Evolutionary conservation across 2,888 invertebrate species (phyloP).

Genomic region (Monoplex corrugatus): DNA sequence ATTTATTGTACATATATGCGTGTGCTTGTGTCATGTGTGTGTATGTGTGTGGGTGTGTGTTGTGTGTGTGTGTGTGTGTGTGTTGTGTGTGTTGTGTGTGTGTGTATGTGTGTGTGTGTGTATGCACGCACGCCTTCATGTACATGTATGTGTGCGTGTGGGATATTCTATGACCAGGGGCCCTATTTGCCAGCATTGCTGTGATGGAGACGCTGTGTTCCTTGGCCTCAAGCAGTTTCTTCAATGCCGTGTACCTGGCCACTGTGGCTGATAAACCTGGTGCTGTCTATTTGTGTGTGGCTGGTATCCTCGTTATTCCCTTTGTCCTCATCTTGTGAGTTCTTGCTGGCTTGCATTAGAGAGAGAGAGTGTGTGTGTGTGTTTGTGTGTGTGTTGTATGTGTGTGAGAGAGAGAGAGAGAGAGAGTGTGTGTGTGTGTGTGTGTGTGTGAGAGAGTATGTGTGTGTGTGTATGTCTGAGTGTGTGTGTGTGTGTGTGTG

Average conservation of each 20-base stretch:
- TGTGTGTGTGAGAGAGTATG: neutral
- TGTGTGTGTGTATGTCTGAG: neutral
- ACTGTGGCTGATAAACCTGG: slow-evolving; percentile 34
- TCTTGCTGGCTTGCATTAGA: neutral
- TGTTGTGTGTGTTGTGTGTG: no score
- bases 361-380: no score
- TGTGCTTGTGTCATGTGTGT: no score
- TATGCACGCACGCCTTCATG: no score
- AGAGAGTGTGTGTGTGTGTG: no score
- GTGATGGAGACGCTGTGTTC: slow-evolving; percentile 50
- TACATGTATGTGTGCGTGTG: no score
- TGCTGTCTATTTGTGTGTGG: slow-evolving; percentile 26
- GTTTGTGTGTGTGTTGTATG: no score
- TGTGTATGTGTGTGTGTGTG: no score
- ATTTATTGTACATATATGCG: no score
- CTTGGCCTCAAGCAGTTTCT: slow-evolving; percentile 39
- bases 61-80: no score
- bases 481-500: slow-evolving; percentile 1
- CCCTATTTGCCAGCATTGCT: slow-evolving; percentile 54
- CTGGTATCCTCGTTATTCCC: neutral
- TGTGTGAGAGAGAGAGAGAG: neutral
- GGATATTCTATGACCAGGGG: no score
- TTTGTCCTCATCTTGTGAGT: slow-evolving; percentile 34
- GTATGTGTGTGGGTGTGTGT: no score
- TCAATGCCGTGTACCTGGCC: slow-evolving; percentile 47